These are phyloP conservation scores for Laspeyria flexula DNA, from an alignment of 2,888 invertebrate species.

Conservation along the genomic window DNA sequence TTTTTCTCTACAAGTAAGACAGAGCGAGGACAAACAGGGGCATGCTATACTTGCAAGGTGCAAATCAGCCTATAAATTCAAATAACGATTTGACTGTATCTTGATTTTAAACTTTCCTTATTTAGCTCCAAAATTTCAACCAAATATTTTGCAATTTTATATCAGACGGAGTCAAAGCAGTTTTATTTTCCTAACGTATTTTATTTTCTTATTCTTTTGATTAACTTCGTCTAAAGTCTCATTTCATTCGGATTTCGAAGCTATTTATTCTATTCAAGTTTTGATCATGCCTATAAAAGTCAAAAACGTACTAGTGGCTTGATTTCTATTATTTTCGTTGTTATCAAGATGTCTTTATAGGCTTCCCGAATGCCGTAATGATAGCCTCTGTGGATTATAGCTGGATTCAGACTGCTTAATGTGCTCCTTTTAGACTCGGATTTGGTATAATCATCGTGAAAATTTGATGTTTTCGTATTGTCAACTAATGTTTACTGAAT, in stretches of 20 bases:
- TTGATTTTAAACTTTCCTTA: no score
- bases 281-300: slow-evolving; percentile 8
- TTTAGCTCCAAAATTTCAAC: no score
- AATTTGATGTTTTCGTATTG: slow-evolving; percentile 12
- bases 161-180: no score
- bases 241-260: background rate
- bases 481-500: slow-evolving; percentile 2
- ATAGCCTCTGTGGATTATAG: slow-evolving; percentile 33
- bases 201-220: background rate
- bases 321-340: slow-evolving; percentile 30
- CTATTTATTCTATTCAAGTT: slow-evolving; percentile 8
- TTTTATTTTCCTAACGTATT: background rate
- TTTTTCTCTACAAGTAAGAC: no score
- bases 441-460: slow-evolving; percentile 18
- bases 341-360: slow-evolving; percentile 36
- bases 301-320: slow-evolving; percentile 18
- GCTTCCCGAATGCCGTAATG: slow-evolving; percentile 35
- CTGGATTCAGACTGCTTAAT: slow-evolving; percentile 29
- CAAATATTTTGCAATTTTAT: no score
- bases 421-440: slow-evolving; percentile 11
- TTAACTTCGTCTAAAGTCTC: background rate
- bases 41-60: no score
- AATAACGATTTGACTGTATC: no score
- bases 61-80: no score
- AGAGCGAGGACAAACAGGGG: no score